phyloP scores from a whole-genome alignment of 2,113 vertebrate species.

The Menidia beryllina region DNA sequence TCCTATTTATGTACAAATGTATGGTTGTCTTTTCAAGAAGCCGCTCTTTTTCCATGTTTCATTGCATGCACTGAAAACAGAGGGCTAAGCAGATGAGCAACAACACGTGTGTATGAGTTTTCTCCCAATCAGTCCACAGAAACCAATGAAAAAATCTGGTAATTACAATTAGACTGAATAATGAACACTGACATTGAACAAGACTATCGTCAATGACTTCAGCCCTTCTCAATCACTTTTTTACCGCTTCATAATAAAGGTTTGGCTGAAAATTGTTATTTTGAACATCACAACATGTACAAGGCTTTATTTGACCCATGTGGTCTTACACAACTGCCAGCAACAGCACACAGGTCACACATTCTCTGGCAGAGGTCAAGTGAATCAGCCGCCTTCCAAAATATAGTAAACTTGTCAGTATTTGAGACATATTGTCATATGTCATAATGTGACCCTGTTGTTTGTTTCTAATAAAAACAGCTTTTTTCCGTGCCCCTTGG shows the following conservation, averaged over 20 bases:
- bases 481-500: slow-evolving; percentile 53
- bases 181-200: slow-evolving; percentile 1
- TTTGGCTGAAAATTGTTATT: slow-evolving; percentile 11
- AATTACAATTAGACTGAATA: neutral
- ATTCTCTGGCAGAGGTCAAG: slow-evolving; percentile 53
- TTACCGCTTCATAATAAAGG: slow-evolving; percentile 20
- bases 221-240: slow-evolving; percentile 16
- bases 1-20: slow-evolving; percentile 7
- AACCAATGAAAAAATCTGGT: slow-evolving; percentile 1
- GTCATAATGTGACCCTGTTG: slow-evolving; percentile 64
- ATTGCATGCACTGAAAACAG: neutral
- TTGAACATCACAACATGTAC: neutral
- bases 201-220: slow-evolving; percentile 18
- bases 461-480: slow-evolving; percentile 64
- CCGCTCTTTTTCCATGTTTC: neutral
- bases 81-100: neutral
- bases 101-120: neutral
- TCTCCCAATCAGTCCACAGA: slow-evolving; percentile 12
- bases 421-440: slow-evolving; percentile 58
- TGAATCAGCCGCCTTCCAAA: slow-evolving; percentile 53
- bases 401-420: slow-evolving; percentile 33
- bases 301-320: slow-evolving; percentile 12
- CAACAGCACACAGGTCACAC: slow-evolving; percentile 52
- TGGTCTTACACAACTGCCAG: slow-evolving; percentile 22
- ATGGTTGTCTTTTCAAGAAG: neutral